phyloP scores from a whole-genome alignment of 2,888 invertebrate species.

The Ommatoiulus sabulosus region DNA sequence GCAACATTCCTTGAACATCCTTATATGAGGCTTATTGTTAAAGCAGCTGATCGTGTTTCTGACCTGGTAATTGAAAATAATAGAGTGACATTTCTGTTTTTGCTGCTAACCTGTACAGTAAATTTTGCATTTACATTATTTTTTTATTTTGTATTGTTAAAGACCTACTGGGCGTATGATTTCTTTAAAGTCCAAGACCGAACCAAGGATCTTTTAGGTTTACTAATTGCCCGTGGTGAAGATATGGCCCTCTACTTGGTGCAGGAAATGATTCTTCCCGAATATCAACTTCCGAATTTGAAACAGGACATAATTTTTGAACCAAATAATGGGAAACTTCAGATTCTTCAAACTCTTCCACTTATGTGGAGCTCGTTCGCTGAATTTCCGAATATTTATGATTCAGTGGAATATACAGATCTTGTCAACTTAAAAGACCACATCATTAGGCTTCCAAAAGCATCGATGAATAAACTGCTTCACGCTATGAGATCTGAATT shows the following conservation, averaged over 20 bases:
- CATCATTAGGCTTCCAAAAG: constrained; percentile 41
- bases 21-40: background rate
- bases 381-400: constrained; percentile 62
- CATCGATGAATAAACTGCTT: constrained; percentile 44
- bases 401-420: constrained; percentile 29
- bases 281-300: constrained; percentile 61
- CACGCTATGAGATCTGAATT: constrained; percentile 61
- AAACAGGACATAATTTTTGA: constrained; percentile 61
- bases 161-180: constrained; percentile 59
- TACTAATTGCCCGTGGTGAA: constrained; percentile 61
- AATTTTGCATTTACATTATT: background rate
- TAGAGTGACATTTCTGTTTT: background rate
- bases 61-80: constrained; percentile 32
- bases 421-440: constrained; percentile 20
- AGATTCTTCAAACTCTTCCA: constrained; percentile 64
- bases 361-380: constrained; percentile 65
- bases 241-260: constrained; percentile 57
- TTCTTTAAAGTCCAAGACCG: constrained; percentile 61
- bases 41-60: background rate
- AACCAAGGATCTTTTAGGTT: constrained; percentile 60
- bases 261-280: constrained; percentile 62
- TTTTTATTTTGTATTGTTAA: background rate
- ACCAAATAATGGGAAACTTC: constrained; percentile 63
- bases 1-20: constrained; percentile 8
- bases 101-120: background rate